Base-by-base conservation (phyloP, 2,113 vertebrate genomes). In the Spea bombifrons region DNA sequence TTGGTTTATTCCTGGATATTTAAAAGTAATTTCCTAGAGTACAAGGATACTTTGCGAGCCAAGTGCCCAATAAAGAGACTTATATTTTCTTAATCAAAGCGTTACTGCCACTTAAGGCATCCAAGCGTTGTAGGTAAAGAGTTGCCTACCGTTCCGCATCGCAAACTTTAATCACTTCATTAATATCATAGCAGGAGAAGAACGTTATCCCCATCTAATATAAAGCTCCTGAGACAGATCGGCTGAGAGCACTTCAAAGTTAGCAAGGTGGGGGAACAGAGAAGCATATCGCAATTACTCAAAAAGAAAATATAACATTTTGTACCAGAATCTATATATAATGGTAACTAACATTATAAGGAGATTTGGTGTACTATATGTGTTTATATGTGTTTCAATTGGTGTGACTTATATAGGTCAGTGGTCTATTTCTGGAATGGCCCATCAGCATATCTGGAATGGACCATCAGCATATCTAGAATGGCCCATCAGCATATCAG, bases 91-190 rank as follows among this genome's bases (percentile, higher is more conserved):
- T 76, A 70, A 0, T 67, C n/a, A 3, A 3, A 81, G 71, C 12
- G 83, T 82, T 16, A 79, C 5, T 66, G 73, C 65, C 3, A 3
- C 66, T n/a, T 16, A 79, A 66, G 78, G 81, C 55, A 68, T 43
- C 7, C 44, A 59, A 84, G 75, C 75, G 59, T 46, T 68, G 57
- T 68, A 76, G 16, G 70, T 64, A 82, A 50, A 85, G 83, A 82
- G 73, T 63, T 84, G 65, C 68, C 70, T 73, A 73, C 8, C 3
- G 45, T 74, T 83, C 43, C 79, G 75, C 75, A 80, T 9, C 30
- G 50, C 67, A 80, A 82, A 83, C 16, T 75, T 45, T 75, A 86
- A 84, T 85, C 84, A 85, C 61, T 78, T 61, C 73, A 82, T 86
- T 84, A 75, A 73, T 81, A 84, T 72, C 45, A 73, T 78, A 80